phyloP scores from a whole-genome alignment of 2,888 invertebrate species.

The Pyrrhia umbra region DNA sequence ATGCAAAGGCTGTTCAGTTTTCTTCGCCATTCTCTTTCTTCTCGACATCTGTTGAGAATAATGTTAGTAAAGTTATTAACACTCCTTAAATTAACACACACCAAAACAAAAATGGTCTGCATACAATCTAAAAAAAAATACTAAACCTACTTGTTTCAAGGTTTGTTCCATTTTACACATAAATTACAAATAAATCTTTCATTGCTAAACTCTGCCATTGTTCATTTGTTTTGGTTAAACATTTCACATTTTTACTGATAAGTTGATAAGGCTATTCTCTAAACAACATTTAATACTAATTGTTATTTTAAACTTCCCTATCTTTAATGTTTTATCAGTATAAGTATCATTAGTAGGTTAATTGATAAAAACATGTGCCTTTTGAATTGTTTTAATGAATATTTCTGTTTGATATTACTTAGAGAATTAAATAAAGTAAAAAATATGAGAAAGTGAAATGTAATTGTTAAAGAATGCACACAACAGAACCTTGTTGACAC shows the following conservation, averaged over 20 bases:
- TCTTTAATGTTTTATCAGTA: conserved; percentile 10
- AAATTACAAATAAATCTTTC: too few relatives aligned
- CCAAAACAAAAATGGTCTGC: conserved; percentile 1
- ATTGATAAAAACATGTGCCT: conserved; percentile 27
- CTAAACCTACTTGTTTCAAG: neutral
- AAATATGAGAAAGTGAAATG: too few relatives aligned
- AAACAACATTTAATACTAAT: neutral
- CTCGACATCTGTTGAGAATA: conserved; percentile 68
- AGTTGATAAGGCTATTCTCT: neutral
- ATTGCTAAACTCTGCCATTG: neutral
- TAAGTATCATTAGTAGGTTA: conserved; percentile 7
- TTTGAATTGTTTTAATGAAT: conserved; percentile 5
- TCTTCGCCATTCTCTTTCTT: conserved; percentile 57
- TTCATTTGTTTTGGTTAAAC: neutral
- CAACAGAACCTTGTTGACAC: neutral
- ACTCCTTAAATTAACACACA: conserved; percentile 24
- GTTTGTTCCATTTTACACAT: neutral
- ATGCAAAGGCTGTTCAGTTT: conserved; percentile 67
- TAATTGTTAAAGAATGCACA: neutral
- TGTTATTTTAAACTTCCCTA: conserved; percentile 10
- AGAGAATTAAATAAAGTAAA: too few relatives aligned
- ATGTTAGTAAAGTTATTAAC: conserved; percentile 69
- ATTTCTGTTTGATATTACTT: neutral
- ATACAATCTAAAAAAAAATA: neutral
- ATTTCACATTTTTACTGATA: neutral